Base-by-base conservation (phyloP, 1,140 invertebrate species). In the Sarcophaga bullata region DNA sequence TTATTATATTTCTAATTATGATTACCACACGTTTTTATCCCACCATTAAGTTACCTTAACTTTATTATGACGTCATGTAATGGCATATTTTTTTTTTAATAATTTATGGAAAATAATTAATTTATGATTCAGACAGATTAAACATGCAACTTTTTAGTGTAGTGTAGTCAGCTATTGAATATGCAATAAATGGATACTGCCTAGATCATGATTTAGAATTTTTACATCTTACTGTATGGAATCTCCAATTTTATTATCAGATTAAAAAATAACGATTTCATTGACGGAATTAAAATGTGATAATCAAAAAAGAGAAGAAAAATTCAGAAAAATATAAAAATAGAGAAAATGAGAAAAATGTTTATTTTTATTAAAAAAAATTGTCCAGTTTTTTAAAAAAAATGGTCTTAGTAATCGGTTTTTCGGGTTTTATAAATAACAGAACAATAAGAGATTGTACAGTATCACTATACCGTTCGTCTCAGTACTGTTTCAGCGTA, bases 51-150 rank as follows among this genome's bases (percentile, higher is more conserved):
- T 68, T 68, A 68, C 62, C 62, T 68, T 68, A n/a, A 68, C 62
- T 68, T 68, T 68, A 19, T 68, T 8, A n/a, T 68, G 62, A 68
- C 62, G 62, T 68, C 62, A 68, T n/a, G n/a, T 6, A 68, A n/a
- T 68, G 62, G 17, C 62, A 68, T 68, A 68, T 68, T 68, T 68
- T 7, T 8, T n/a, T 15, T 9, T 15, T 9, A 58, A 9, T 15
- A 6, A 15, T 58, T n/a, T 9, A 58, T 58, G 54, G 54, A 58
- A 58, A 58, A 58, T 58, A 58, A 15, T 58, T 58, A 19, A n/a
- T n/a, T 68, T 68, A 19, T 68, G 62, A 68, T 68, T 68, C 62
- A 68, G 17, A 7, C 62, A 68, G 62, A 19, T n/a, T n/a, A 58
- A 11, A 58, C 54, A 58, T 15, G n/a, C 54, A 13, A 13, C 54